Base-by-base conservation (phyloP, 2,113 vertebrate genomes). In the Anas platyrhynchos region DNA sequence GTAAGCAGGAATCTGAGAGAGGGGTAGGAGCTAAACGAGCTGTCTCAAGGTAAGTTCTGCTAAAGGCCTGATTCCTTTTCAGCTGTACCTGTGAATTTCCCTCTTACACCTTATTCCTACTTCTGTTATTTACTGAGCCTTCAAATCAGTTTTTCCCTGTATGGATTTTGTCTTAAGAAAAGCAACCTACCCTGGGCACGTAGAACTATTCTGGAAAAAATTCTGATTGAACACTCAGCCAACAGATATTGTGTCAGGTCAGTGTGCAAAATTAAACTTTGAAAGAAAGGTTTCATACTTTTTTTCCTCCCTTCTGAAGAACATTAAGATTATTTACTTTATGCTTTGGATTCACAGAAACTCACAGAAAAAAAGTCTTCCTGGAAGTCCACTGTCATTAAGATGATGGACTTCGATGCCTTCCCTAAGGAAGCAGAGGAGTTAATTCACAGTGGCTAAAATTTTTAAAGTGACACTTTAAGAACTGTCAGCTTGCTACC, bases 21-120 rank as follows among this genome's bases (percentile, higher is more conserved):
- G 65, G 83, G 75, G 32, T 67, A 89, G 91, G 61, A 86, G 15
- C 83, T 23, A 52, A 94, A 26, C 1, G 1, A 4, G 66, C 68
- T 89, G 6, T 78, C 73, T 91, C 17, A 78, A 97, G 96, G 95
- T 96, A 96, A 97, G 95, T 97, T 81, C 55, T 92, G 31, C 63
- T 92, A 68, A 58, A 73, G 69, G 69, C 43, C 55, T 36, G 13
- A 63, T 65, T 66, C 32, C 34, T 83, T 75, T 74, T n/a, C 61
- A 27, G 23, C 48, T 58, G n/a, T 26, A 92, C 73, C 83, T 68
- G 69, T 34, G 36, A 54, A 73, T 11, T 9, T 79, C 4, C 16
- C 31, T 62, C 62, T 79, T 89, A 3, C 0, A 20, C 38, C 22
- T 13, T 50, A 3, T 82, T 83, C 23, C 18, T 88, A 15, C 41